A percentile compares a stretch with the other conserved stretches of the same genome.
phyloP scores from a whole-genome alignment of 2,888 invertebrate species.

The Agrochola lota region DNA sequence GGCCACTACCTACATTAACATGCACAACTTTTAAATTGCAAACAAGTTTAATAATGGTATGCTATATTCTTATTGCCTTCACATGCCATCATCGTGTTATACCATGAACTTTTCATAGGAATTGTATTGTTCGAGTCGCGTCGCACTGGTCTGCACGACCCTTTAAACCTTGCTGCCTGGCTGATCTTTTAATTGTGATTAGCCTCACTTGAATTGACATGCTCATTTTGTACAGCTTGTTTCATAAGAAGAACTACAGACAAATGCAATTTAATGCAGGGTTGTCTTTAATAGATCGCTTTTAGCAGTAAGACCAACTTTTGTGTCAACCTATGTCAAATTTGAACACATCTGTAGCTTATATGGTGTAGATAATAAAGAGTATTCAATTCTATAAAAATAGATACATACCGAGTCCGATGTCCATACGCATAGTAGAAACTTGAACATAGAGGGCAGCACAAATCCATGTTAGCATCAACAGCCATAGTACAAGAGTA shows the following conservation, averaged over 20 bases:
- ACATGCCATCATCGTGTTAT: not conserved
- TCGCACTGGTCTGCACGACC: no score
- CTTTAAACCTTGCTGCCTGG: not conserved
- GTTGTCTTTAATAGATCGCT: not conserved
- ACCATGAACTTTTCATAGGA: no score
- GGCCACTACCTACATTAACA: not conserved
- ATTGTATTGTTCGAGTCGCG: no score
- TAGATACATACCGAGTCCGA: constrained; percentile 78
- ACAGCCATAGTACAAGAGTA: constrained; percentile 85
- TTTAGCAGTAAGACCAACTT: no score
- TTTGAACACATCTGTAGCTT: no score
- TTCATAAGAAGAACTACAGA: not conserved
- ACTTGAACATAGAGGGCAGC: constrained; percentile 87
- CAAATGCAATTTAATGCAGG: not conserved
- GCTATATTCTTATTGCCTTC: not conserved
- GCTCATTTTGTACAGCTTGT: not conserved
- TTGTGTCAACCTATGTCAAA: no score
- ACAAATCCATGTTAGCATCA: constrained; percentile 89
- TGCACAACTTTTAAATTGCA: not conserved
- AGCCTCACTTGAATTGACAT: not conserved
- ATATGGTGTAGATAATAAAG: not conserved
- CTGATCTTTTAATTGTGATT: not conserved
- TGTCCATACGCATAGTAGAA: constrained; percentile 80
- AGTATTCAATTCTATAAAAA: not conserved
- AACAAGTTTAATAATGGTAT: constrained; percentile 4